Conservation (phyloP, 2,113 vertebrate genomes). For the Antechinus flavipes region DNA sequence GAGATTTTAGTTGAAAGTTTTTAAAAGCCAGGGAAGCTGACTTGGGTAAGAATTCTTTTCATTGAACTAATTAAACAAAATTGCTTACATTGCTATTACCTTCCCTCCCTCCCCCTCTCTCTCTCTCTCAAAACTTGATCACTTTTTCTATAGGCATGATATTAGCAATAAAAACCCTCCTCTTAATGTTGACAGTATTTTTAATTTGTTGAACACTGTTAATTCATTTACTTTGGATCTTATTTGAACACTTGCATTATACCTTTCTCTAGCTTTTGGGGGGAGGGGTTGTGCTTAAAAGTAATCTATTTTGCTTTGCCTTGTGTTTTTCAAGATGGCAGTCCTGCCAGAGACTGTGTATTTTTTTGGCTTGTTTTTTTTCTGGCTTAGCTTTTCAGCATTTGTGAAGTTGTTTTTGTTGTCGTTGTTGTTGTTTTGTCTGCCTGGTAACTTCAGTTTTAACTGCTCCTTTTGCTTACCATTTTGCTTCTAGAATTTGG, state of each 20-base stretch:
- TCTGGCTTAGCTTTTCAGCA: not conserved
- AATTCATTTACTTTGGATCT: not conserved
- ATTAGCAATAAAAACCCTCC: slow-evolving; percentile 30
- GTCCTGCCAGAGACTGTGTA: not conserved
- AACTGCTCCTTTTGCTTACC: slow-evolving; percentile 62
- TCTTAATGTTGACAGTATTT: slow-evolving; percentile 4
- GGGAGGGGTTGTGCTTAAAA: not conserved
- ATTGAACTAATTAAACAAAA: not conserved
- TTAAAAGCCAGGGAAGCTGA: not conserved
- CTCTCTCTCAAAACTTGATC: not conserved
- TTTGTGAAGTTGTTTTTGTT: not conserved
- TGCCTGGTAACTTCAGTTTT: slow-evolving; percentile 61
- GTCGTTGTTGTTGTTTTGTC: not conserved
- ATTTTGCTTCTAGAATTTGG: slow-evolving; percentile 70
- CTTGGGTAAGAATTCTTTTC: not conserved
- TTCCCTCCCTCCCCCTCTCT: not conserved
- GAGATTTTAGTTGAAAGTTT: not conserved
- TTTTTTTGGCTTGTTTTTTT: slow-evolving; percentile 24
- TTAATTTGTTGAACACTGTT: slow-evolving; percentile 9
- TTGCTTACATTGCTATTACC: not conserved
- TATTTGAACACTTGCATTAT: not conserved
- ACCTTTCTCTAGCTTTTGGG: slow-evolving; percentile 29
- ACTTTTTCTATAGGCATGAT: not conserved
- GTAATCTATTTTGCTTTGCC: not conserved
- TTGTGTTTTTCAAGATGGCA: not conserved